Conservation (phyloP, 1,140 invertebrate genomes). For the Antheraea pernyi region DNA sequence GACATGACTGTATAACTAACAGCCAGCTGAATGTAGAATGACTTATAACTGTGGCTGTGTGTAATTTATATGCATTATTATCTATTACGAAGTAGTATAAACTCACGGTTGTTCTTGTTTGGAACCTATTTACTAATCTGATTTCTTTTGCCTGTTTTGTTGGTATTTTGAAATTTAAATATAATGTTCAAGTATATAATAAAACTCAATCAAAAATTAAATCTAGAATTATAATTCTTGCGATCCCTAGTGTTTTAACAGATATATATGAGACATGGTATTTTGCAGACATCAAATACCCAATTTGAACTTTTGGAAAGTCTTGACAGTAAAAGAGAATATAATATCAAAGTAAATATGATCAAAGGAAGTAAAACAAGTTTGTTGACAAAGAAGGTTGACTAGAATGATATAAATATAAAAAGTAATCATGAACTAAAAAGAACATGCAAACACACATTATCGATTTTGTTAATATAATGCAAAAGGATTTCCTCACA, state of each 20-base stretch:
- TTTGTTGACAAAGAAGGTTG: no score
- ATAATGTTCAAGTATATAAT: neutral
- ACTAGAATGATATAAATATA: neutral
- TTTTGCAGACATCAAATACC: no score
- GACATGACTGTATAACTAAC: neutral
- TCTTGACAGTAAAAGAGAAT: no score
- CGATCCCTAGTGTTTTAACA: no score
- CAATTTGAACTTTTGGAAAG: no score
- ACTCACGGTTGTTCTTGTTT: neutral
- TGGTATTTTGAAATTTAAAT: neutral
- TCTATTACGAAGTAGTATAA: neutral
- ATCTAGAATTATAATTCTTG: no score
- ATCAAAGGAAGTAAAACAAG: no score
- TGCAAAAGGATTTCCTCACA: neutral
- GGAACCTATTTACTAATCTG: neutral
- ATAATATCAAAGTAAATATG: no score
- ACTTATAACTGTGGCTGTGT: neutral
- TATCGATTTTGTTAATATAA: neutral
- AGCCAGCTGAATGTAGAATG: neutral
- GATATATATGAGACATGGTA: no score
- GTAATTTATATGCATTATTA: neutral
- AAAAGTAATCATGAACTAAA: neutral
- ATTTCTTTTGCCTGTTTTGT: neutral
- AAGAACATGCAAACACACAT: neutral
- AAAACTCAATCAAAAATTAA: neutral